phyloP scores from a whole-genome alignment of 2,888 invertebrate species.

The Eristalis arbustorum region DNA sequence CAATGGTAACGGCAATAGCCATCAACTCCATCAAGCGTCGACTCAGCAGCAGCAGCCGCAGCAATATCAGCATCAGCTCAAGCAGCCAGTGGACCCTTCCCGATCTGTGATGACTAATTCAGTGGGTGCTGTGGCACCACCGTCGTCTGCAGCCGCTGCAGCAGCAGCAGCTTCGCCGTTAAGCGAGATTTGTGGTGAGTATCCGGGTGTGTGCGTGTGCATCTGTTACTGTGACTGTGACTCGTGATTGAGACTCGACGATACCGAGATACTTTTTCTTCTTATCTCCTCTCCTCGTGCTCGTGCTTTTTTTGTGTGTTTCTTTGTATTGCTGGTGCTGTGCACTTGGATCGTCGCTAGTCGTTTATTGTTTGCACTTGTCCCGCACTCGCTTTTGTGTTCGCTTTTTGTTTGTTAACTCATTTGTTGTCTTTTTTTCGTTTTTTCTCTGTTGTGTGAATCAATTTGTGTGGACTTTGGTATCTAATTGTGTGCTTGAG shows the following conservation, averaged over 20 bases:
- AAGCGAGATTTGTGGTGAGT: conserved; percentile 67
- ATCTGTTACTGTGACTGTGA: not conserved
- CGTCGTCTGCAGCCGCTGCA: conserved; percentile 53
- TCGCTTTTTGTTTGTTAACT: conserved; percentile 33
- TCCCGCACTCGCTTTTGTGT: conserved; percentile 37
- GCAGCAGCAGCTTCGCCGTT: conserved; percentile 58
- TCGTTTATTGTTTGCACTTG: conserved; percentile 55
- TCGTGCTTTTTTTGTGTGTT: conserved; percentile 30
- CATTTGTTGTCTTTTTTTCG: conserved; percentile 22
- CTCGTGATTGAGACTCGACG: not conserved
- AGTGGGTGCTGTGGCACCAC: conserved; percentile 64
- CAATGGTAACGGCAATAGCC: conserved; percentile 63
- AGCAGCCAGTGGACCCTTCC: conserved; percentile 48
- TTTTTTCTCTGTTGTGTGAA: conserved; percentile 31
- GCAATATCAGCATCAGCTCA: conserved; percentile 13
- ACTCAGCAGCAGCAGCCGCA: conserved; percentile 23
- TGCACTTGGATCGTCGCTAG: conserved; percentile 36
- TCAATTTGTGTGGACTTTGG: conserved; percentile 29
- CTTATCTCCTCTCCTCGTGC: not conserved
- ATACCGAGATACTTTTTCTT: conserved; percentile 29
- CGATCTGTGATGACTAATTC: conserved; percentile 76
- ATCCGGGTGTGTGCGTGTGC: conserved; percentile 52
- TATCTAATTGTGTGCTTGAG: conserved; percentile 42
- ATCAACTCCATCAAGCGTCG: conserved; percentile 40
- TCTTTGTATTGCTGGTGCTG: conserved; percentile 20